Percentiles rank a stretch among this genome's conserved stretches.
Evolutionary conservation across 2,797 vertebrate genomes (phyloP).

Genomic region (Syngnathus rostellatus): DNA sequence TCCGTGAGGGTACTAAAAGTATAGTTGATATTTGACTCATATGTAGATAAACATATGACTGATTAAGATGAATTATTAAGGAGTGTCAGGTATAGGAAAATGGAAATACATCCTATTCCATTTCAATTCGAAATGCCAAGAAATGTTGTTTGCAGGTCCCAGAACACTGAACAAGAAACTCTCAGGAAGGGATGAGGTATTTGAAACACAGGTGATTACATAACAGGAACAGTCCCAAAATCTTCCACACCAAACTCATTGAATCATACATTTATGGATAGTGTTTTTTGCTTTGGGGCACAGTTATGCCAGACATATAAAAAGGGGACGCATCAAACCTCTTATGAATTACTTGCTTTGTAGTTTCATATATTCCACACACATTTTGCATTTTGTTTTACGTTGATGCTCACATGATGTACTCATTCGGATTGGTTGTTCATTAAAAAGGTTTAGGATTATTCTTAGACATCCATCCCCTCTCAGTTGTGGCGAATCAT

Average conservation of each 20-base stretch:
- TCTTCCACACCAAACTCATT: neutral
- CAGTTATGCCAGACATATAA: neutral
- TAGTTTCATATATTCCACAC: neutral
- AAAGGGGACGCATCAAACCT: neutral
- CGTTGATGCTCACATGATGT: neutral
- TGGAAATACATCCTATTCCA: neutral
- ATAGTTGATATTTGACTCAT: neutral
- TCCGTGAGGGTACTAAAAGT: neutral
- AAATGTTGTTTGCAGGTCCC: neutral
- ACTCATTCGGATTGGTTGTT: neutral
- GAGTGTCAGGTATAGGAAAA: neutral
- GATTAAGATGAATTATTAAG: neutral
- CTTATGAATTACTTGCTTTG: neutral
- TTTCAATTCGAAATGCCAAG: neutral
- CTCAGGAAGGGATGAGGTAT: neutral
- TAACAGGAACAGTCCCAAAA: neutral
- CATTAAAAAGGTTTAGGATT: neutral
- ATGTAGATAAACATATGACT: neutral
- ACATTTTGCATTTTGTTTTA: neutral
- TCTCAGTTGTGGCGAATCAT: slow-evolving; percentile 45
- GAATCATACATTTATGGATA: neutral
- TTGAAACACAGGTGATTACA: neutral
- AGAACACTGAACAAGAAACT: neutral
- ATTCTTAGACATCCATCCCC: slow-evolving; percentile 3
- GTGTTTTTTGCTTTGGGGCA: neutral